Evolutionary conservation across 2,888 invertebrate species (phyloP).

Genomic region (Acanthosepion esculentum): DNA sequence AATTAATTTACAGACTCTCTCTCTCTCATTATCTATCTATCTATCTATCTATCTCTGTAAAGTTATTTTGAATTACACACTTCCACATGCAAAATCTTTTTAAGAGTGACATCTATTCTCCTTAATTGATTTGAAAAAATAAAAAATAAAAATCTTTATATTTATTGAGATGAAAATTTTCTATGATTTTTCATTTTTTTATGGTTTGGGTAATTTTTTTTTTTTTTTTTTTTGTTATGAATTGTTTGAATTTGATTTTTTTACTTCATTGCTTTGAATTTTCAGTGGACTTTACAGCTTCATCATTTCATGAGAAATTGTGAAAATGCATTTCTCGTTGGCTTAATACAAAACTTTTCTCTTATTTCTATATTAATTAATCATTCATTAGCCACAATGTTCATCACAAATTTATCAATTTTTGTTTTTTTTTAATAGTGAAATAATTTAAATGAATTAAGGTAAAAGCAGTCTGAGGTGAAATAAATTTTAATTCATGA

Average conservation of each 20-base stretch:
- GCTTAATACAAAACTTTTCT: neutral
- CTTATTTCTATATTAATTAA: neutral
- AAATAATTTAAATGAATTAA: too few species aligned
- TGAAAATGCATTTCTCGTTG: neutral
- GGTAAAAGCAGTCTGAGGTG: too few species aligned
- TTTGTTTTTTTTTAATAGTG: too few species aligned
- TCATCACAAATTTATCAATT: too few species aligned
- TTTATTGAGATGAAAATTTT: neutral
- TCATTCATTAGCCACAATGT: too few species aligned
- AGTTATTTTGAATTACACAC: too few species aligned
- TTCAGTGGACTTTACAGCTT: neutral
- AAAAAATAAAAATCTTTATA: neutral
- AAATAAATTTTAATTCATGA: too few species aligned
- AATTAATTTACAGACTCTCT: too few species aligned
- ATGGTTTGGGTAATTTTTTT: neutral
- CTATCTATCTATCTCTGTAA: too few species aligned
- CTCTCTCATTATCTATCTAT: too few species aligned
- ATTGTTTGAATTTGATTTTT: neutral
- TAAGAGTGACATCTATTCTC: too few species aligned
- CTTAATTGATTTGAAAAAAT: neutral
- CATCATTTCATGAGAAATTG: neutral
- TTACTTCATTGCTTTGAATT: neutral
- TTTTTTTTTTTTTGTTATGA: neutral
- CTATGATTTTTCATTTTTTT: neutral
- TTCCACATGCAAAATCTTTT: too few species aligned